These are phyloP conservation scores for Noturus placidus DNA, from an alignment of 2,113 vertebrate genomes.

Conservation along the genomic window DNA sequence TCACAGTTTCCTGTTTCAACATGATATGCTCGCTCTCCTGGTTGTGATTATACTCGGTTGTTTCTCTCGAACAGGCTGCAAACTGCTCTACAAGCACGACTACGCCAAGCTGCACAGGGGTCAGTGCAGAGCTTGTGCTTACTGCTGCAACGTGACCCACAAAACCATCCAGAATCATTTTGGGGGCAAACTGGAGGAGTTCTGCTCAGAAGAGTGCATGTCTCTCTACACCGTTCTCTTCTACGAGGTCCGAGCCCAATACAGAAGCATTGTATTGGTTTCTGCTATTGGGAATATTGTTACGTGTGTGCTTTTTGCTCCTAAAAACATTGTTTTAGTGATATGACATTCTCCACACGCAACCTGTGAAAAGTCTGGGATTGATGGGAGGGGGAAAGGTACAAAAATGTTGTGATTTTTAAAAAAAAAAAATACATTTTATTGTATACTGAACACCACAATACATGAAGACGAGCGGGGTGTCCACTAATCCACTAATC, in stretches of 20 bases:
- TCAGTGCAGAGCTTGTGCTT: slow-evolving; percentile 85
- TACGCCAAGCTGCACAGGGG: slow-evolving; percentile 80
- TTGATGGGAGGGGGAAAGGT: not conserved
- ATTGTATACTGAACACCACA: no score
- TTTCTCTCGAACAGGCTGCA: slow-evolving; percentile 78
- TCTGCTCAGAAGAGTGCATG: slow-evolving; percentile 96
- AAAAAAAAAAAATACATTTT: no score
- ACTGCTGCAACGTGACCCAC: slow-evolving; percentile 84
- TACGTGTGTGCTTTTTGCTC: not conserved
- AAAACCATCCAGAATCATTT: slow-evolving; percentile 89
- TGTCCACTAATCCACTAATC: no score
- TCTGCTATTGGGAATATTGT: not conserved
- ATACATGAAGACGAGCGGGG: no score
- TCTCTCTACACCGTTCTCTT: slow-evolving; percentile 92
- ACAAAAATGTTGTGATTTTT: no score
- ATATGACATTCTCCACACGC: not conserved
- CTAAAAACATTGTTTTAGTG: not conserved
- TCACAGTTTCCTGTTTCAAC: not conserved
- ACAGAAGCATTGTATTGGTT: not conserved
- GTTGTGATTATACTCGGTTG: not conserved
- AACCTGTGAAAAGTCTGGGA: not conserved
- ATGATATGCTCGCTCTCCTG: not conserved
- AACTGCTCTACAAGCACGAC: slow-evolving; percentile 86
- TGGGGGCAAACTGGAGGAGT: slow-evolving; percentile 87
- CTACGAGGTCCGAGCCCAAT: slow-evolving; percentile 78